Evolutionary conservation across 2,797 vertebrate species (phyloP), one percentile per base, ranked within the genome.

Genomic region (Glossophaga mutica): DNA sequence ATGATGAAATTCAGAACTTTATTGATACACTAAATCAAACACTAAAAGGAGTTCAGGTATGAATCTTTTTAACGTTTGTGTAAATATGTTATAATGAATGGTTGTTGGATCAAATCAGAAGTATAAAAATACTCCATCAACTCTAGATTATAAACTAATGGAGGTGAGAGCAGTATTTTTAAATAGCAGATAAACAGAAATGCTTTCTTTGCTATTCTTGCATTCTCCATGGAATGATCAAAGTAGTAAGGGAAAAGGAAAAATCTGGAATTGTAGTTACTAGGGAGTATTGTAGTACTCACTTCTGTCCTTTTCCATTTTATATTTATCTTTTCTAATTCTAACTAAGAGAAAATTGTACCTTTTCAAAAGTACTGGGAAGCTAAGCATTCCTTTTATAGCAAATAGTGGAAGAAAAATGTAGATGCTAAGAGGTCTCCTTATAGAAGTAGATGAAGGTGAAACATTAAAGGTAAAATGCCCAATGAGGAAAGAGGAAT

Each of bases 1-100:
- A 99, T 93, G 99, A 99, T 96, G 99, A 99, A 98, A 99, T 99
- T 62, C 99, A 99, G 90, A 98, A 98, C 98, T 99, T 99, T 97
- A 99, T 99, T 97, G 99, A 99, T 81, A 98, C 98, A 18, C 97
- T 99, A 62, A 98, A 99, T 92, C 98, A 98, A 94, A 99, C 98
- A 32, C 97, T 99, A 94, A 98, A 98, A 84, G 99, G 99, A 94
- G 98, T 99, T 95, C 99, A 99, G 99, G 99, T 99, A 98, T 91
- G 82, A 93, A 29, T 97, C 39, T 91, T 5, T 52, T 94, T 92
- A 89, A 96, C 39, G 11, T 84, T 73, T 92, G 6, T 85, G 12
- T 90, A 74, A 76, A 4, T 89, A 3, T 74, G 52, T 91, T 32
- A 82, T 32, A 90, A 1, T 73, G 18, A 82, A 67, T 95, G 74